A percentile compares a stretch with the other conserved stretches of the same genome.
These are phyloP conservation scores for Hermaeophaga mercurialis DNA, from an alignment of 2,888 invertebrate genomes.

Conservation along the genomic window DNA sequence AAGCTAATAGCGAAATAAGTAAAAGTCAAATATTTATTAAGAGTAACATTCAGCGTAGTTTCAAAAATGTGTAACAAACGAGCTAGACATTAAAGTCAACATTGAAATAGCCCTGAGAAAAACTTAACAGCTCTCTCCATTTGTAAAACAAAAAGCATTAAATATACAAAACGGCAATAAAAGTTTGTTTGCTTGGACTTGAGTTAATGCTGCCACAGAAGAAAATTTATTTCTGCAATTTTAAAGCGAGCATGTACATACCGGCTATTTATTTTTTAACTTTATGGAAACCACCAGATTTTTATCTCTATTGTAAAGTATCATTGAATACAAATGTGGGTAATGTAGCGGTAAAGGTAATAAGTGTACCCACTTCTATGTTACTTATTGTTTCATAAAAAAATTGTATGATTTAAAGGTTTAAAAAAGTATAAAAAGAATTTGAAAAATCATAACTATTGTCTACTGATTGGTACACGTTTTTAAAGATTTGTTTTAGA, in stretches of 20 bases:
- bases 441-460: no score
- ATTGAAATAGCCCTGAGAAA: slow-evolving; percentile 12
- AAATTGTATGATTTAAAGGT: no score
- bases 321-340: neutral
- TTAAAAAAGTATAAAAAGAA: no score
- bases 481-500: no score
- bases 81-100: neutral
- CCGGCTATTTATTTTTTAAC: neutral
- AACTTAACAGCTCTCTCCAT: slow-evolving; percentile 15
- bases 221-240: slow-evolving; percentile 11
- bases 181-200: slow-evolving; percentile 3
- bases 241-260: slow-evolving; percentile 5
- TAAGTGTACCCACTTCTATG: no score
- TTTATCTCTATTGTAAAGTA: neutral
- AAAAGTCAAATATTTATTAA: no score
- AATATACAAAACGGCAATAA: slow-evolving; percentile 17
- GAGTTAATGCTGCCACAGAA: slow-evolving; percentile 7
- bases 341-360: no score
- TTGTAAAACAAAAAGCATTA: slow-evolving; percentile 17
- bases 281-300: neutral
- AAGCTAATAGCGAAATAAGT: no score
- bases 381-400: no score
- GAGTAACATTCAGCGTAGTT: no score
- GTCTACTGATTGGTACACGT: no score
- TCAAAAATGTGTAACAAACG: neutral